phyloP scores from a whole-genome alignment of 2,888 invertebrate species.

The Scaptomyza parva region DNA sequence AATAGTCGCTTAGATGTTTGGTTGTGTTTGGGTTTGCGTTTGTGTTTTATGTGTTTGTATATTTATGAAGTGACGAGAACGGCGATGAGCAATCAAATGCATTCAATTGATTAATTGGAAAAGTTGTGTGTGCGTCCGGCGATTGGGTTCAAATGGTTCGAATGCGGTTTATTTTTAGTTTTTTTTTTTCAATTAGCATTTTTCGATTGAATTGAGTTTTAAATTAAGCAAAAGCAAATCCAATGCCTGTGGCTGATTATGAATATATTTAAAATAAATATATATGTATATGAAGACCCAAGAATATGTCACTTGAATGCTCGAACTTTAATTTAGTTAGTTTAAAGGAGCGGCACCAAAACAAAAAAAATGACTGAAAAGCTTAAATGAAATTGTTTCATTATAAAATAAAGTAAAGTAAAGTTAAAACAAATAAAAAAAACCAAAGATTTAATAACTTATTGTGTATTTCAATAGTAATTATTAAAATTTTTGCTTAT shows the following conservation, averaged over 20 bases:
- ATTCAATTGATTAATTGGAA: constrained; percentile 60
- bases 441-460: constrained; percentile 35
- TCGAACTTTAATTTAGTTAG: constrained; percentile 54
- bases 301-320: constrained; percentile 16
- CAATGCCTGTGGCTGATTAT: constrained; percentile 54
- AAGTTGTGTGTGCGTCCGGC: constrained; percentile 42
- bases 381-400: constrained; percentile 76
- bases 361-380: constrained; percentile 70
- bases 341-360: constrained; percentile 51
- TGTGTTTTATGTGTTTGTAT: too few relatives aligned
- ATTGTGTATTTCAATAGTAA: constrained; percentile 54
- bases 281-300: constrained; percentile 14
- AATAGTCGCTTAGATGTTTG: constrained; percentile 56
- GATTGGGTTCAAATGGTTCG: constrained; percentile 41
- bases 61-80: constrained; percentile 33
- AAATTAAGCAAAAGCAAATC: constrained; percentile 74
- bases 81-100: constrained; percentile 46
- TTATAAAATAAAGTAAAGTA: constrained; percentile 48
- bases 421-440: constrained; percentile 2
- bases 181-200: constrained; percentile 22
- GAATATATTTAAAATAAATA: constrained; percentile 22
- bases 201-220: constrained; percentile 18
- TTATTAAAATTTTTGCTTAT: constrained; percentile 59
- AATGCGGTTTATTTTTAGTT: constrained; percentile 9
- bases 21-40: constrained; percentile 5